Evolutionary conservation across 64 coral and sea anemone genomes (phyloP).

Genomic region (Trachythela sp.): DNA sequence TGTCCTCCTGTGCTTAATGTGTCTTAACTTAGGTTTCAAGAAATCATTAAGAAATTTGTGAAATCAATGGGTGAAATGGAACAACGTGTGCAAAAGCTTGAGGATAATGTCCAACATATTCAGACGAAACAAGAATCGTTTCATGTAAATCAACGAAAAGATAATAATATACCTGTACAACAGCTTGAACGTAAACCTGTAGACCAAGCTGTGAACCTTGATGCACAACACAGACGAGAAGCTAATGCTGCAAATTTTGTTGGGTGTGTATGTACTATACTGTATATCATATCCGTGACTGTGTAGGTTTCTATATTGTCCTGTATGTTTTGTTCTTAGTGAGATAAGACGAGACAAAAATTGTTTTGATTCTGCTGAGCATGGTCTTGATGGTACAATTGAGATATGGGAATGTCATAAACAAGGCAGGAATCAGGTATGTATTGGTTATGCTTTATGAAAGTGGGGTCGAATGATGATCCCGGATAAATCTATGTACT

Average conservation of each 20-base stretch:
- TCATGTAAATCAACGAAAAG: background rate
- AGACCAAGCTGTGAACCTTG: background rate
- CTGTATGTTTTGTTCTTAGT: background rate
- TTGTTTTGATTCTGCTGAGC: conserved; percentile 1
- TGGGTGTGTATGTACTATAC: background rate
- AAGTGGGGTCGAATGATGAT: no score
- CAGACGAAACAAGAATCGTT: background rate
- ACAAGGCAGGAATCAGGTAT: background rate
- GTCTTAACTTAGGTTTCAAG: background rate
- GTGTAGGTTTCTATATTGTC: no score
- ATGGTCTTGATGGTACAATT: background rate
- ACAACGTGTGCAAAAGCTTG: background rate
- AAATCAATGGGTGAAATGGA: background rate
- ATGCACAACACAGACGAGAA: background rate
- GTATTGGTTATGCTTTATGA: no score
- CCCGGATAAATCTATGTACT: no score
- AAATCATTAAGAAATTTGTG: background rate
- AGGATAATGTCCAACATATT: background rate
- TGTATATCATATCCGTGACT: background rate
- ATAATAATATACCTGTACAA: background rate
- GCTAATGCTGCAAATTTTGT: background rate
- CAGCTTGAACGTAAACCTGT: background rate
- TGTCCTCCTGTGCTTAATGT: no score
- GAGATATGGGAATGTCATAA: background rate
- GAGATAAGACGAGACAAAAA: background rate